Evolutionary conservation across 2,113 vertebrate genomes (phyloP).

Genomic region (Cnemophilus loriae): DNA sequence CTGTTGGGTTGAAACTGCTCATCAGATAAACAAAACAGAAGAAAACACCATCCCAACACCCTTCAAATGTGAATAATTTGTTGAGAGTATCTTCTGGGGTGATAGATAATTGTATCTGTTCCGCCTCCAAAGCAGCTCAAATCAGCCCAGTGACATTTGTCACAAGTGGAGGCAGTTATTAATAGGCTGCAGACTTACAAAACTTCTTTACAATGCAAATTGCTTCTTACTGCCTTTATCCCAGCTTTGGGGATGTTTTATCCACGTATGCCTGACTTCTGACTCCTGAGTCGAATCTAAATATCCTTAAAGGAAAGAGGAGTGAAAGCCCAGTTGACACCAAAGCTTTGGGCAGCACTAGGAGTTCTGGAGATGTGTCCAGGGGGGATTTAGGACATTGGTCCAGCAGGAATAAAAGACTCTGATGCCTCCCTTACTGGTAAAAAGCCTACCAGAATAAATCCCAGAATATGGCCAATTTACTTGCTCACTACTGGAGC

Average conservation of each 20-base stretch:
- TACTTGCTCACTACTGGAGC: not conserved
- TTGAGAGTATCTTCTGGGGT: not conserved
- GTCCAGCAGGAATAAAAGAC: not conserved
- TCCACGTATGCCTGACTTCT: not conserved
- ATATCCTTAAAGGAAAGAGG: not conserved
- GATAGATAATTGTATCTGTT: not conserved
- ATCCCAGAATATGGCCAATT: not conserved
- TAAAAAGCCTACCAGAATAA: not conserved
- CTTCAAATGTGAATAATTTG: not conserved
- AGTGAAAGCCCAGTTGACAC: not conserved
- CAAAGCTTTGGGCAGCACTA: not conserved
- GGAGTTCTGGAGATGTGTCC: not conserved
- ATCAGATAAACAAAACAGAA: not conserved
- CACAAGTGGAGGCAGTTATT: conserved; percentile 29
- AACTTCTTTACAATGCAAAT: conserved; percentile 50
- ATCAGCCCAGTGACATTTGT: conserved; percentile 57
- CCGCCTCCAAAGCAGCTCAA: not conserved
- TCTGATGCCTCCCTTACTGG: not conserved
- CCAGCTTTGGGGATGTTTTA: not conserved
- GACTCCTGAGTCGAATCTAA: not conserved
- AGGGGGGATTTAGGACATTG: not conserved
- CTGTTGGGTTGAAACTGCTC: not conserved
- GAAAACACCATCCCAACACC: not conserved
- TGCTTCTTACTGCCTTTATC: not conserved
- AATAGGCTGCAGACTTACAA: conserved; percentile 37